Evolutionary conservation across 2,797 vertebrate genomes (phyloP), one percentile per base, ranked within the genome.

Genomic region (Pseudotriccus pelzelni): DNA sequence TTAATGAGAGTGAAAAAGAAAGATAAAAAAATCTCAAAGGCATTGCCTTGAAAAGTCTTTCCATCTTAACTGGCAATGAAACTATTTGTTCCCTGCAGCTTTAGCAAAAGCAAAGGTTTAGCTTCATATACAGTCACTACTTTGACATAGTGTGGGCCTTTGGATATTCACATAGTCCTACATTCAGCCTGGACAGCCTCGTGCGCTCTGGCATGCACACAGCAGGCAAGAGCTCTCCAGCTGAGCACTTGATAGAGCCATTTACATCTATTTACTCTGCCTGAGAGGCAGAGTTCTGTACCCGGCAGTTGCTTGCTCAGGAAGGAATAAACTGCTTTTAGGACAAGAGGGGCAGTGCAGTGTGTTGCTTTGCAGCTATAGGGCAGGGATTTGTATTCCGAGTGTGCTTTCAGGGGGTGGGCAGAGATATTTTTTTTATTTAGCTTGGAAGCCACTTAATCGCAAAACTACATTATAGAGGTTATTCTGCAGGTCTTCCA

Each of bases 181-280:
- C 14, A 5, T 6, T 20, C 30, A 83, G 30, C 22, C 30, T 28
- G 72, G 37, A 41, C 12, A 52, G 13, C 8, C 30, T 53, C 10
- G 0, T 19, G 22, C 20, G 50, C 60, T 28, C 81, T 8, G 12
- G 30, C 7, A 27, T 0, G 0, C 17, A 14, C 58, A 34, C 32
- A 78, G 72, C 77, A 39, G 46, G 74, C 4, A 15, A 60, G 30
- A 21, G 43, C 5, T 49, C 53, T 88, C 66, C 77, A 85, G 53
- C 37, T 86, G 44, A 90, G 66, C 53, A 60, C 44, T 73, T 25
- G 28, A 53, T 34, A 16, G 27, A 82, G 41, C 27, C 28, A 14
- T 37, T 82, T 60, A 7, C n/a, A 60, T 43, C 50, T 50, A 2
- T 81, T 85, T 77, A 43, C 43, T 32, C 59, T 18, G 14, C 41